Base-by-base conservation (phyloP, 2,113 vertebrate genomes). In the Henicopernis longicauda region DNA sequence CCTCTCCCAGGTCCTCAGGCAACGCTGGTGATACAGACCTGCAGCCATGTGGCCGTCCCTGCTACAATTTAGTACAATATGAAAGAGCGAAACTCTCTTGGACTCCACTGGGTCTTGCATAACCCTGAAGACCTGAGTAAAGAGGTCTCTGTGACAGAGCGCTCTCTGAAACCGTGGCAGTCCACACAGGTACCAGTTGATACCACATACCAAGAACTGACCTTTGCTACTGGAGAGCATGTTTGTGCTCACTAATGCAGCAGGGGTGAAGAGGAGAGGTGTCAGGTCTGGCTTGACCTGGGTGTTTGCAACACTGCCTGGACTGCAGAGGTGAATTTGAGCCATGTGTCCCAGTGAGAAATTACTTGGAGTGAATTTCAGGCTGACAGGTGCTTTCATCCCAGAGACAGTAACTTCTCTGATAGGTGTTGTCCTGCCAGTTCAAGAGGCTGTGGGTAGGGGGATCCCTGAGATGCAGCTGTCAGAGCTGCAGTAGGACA, bases 11-110 rank as follows among this genome's bases (percentile, higher is more conserved):
- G 3, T 45, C 59, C 59, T 78, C 5, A 3, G 32, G 5, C 10
- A 76, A 16, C 4, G 1, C 45, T 1, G 1, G 26, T 47, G 54
- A 36, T 16, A 20, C 10, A 45, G 38, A 62, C 7, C 13, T 47
- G 57, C 19, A 61, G 32, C 2, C 2, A 25, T 9, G 4, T 14
- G 29, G 16, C 45, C 13, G 12, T 76, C 62, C 16, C 49, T 3
- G 3, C 21, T 27, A 3, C 1, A 1, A 29, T 32, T 61, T 49
- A 50, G n/a, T 34, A 49, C 61, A 38, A 25, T 0, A 1, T 61
- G 54, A 70, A 83, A 83, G 34, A 44, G 23, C 1, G 8, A 40
- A 92, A 38, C 40, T 45, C 38, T 67, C 25, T 73, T 6, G 2
- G 18, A 25, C 8, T 83, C 20, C 21, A 10, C 40, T 38, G 66